Evolutionary conservation across 2,113 vertebrate genomes (phyloP).

Genomic region (Tapirus terrestris): DNA sequence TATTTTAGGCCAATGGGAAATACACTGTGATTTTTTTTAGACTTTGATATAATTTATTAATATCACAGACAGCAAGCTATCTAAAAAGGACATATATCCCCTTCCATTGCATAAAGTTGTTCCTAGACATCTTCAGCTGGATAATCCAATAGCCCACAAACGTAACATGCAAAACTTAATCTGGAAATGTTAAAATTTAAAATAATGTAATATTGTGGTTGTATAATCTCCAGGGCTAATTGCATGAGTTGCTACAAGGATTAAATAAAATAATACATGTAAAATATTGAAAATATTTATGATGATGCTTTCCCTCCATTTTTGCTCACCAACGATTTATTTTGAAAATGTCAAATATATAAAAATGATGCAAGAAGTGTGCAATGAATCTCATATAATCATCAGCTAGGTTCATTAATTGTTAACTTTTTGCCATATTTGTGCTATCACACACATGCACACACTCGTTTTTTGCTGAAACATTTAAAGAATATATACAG

Average conservation of each 20-base stretch:
- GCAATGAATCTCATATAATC: background rate
- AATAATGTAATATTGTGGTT: background rate
- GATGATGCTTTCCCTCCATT: background rate
- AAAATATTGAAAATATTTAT: background rate
- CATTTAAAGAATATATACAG: background rate
- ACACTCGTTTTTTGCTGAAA: background rate
- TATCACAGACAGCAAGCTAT: background rate
- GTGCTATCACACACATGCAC: background rate
- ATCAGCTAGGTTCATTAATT: background rate
- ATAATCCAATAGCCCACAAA: background rate
- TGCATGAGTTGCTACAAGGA: background rate
- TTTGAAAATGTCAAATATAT: background rate
- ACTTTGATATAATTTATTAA: background rate
- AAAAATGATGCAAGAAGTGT: background rate
- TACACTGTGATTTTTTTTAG: background rate
- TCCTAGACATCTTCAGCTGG: background rate
- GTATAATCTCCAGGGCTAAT: background rate
- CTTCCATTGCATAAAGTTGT: background rate
- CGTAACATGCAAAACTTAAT: background rate
- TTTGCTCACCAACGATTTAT: background rate
- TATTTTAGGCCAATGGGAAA: background rate
- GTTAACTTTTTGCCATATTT: background rate
- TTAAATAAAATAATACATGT: background rate
- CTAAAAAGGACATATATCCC: background rate
- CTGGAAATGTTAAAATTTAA: background rate